These are phyloP conservation scores for Paraescarpia echinospica DNA, from an alignment of 1,140 invertebrate genomes.

Conservation along the genomic window DNA sequence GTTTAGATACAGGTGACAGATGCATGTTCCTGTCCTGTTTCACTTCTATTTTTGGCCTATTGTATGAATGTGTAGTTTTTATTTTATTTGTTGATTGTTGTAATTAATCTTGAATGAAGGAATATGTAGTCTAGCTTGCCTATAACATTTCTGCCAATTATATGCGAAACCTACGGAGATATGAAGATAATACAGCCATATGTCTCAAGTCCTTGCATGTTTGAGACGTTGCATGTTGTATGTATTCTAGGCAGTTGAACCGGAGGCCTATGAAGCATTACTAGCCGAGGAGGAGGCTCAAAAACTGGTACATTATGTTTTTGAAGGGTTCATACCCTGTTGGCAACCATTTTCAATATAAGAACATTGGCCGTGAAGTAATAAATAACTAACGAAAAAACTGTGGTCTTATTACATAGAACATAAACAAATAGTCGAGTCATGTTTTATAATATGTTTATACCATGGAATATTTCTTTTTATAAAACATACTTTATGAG, in stretches of 20 bases:
- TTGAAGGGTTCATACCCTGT: not conserved
- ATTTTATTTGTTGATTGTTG: too few relatives aligned
- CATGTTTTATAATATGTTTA: too few relatives aligned
- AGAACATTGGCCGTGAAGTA: not conserved
- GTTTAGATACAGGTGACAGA: not conserved
- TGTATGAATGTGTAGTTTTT: too few relatives aligned
- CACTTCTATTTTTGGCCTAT: too few relatives aligned
- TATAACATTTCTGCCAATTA: too few relatives aligned
- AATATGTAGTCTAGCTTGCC: too few relatives aligned
- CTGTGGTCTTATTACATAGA: not conserved
- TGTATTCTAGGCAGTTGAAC: constrained; percentile 35
- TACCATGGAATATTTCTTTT: too few relatives aligned
- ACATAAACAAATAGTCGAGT: too few relatives aligned
- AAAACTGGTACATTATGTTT: not conserved
- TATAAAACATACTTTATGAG: too few relatives aligned
- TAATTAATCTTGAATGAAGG: too few relatives aligned
- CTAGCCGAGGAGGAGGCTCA: constrained; percentile 14
- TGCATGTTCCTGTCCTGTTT: not conserved
- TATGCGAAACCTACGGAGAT: too few relatives aligned
- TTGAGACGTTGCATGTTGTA: constrained; percentile 27
- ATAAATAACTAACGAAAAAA: not conserved
- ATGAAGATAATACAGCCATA: too few relatives aligned
- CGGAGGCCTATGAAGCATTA: constrained; percentile 35
- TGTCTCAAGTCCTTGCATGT: constrained; percentile 15
- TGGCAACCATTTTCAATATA: not conserved